Conservation (phyloP, 2,113 vertebrate species). For the Lathamus discolor region DNA sequence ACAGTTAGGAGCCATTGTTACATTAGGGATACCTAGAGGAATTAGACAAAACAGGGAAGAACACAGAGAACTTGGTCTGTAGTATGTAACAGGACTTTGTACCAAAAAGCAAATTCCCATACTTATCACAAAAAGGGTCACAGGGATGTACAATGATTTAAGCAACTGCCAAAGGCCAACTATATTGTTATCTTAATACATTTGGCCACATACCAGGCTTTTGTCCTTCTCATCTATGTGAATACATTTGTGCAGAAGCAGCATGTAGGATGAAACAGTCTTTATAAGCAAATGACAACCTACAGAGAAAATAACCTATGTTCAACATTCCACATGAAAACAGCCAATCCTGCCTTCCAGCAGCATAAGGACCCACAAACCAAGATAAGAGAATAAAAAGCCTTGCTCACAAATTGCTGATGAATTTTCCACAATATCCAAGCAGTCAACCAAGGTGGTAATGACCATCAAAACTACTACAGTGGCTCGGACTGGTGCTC, state of each 20-base stretch:
- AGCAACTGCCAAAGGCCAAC: neutral
- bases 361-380: neutral
- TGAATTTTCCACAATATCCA: neutral
- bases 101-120: neutral
- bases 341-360: neutral
- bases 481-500: neutral
- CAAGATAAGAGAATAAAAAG: neutral
- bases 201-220: neutral
- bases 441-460: neutral
- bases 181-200: neutral
- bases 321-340: neutral
- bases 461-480: neutral
- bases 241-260: neutral
- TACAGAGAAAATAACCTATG: neutral
- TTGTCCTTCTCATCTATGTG: neutral
- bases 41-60: slow-evolving; percentile 28
- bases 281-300: neutral
- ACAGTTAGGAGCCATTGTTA: slow-evolving; percentile 87
- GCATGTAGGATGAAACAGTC: neutral
- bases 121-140: neutral
- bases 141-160: neutral
- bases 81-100: neutral
- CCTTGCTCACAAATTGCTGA: neutral
- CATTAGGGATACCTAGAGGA: slow-evolving; percentile 84
- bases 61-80: neutral